Evolutionary conservation across 2,797 vertebrate species (phyloP).

Genomic region (Lacerta viridis): DNA sequence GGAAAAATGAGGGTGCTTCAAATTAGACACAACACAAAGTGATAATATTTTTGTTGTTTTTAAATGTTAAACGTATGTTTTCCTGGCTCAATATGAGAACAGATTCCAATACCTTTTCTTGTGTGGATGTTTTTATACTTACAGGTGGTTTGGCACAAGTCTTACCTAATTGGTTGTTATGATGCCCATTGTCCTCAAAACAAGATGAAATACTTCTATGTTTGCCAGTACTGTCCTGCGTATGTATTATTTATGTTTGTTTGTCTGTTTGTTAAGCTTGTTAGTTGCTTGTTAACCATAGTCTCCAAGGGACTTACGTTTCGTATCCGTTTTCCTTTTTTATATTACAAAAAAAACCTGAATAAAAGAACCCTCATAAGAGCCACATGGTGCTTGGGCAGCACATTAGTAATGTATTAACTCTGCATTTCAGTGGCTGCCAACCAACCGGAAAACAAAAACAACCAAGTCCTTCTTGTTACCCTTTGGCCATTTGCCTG

Average conservation of each 20-base stretch:
- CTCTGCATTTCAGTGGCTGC: background rate
- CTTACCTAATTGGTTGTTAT: constrained; percentile 59
- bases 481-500: background rate
- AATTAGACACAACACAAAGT: background rate
- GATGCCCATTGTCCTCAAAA: background rate
- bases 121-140: constrained; percentile 14
- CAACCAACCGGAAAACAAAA: background rate
- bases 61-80: background rate
- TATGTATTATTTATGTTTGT: constrained; percentile 50
- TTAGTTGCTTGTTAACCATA: too few species aligned
- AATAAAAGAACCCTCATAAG: too few species aligned
- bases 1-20: background rate
- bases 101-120: background rate
- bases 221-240: constrained; percentile 71
- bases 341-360: too few species aligned
- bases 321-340: too few species aligned
- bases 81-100: background rate
- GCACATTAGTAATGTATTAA: too few species aligned
- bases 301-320: too few species aligned
- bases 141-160: constrained; percentile 65
- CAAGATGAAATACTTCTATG: constrained; percentile 20
- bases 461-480: background rate
- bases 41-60: background rate
- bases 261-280: too few species aligned
- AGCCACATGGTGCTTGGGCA: too few species aligned